Conservation (phyloP, 2,797 vertebrate genomes). For the Neosilurus mollespiculum region DNA sequence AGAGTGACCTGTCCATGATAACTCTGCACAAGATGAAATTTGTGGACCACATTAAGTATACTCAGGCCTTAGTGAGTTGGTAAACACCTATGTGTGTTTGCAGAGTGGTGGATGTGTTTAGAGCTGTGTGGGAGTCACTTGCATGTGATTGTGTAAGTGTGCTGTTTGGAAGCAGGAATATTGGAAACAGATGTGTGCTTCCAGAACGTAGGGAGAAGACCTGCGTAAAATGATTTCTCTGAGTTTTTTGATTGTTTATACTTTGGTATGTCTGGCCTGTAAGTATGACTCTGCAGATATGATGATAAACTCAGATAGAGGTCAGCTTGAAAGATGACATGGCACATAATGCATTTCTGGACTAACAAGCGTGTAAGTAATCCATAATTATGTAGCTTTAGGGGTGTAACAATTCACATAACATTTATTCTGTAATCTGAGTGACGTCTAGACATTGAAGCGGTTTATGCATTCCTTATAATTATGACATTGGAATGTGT, state of each 20-base stretch:
- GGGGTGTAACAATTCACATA: slow-evolving; percentile 19
- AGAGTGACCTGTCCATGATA: too few relatives aligned
- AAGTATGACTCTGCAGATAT: slow-evolving; percentile 62
- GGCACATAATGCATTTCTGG: slow-evolving; percentile 7
- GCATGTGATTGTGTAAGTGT: slow-evolving; percentile 71
- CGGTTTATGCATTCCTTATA: slow-evolving; percentile 22
- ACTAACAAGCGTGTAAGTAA: neutral
- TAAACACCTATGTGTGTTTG: slow-evolving; percentile 47
- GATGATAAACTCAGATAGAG: slow-evolving; percentile 61
- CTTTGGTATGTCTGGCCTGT: slow-evolving; percentile 74
- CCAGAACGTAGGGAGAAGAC: slow-evolving; percentile 55
- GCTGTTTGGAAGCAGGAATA: slow-evolving; percentile 71
- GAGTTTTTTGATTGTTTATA: slow-evolving; percentile 76
- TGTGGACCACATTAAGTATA: too few relatives aligned
- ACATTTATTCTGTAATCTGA: slow-evolving; percentile 7
- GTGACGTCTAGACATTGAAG: slow-evolving; percentile 6
- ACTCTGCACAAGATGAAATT: too few relatives aligned
- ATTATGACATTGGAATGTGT: slow-evolving; percentile 20
- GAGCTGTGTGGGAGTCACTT: slow-evolving; percentile 54
- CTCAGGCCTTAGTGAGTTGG: slow-evolving; percentile 51
- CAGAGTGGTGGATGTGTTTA: neutral
- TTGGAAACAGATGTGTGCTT: slow-evolving; percentile 83
- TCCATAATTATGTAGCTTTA: slow-evolving; percentile 16
- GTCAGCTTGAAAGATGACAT: slow-evolving; percentile 36
- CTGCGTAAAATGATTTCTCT: slow-evolving; percentile 65